Evolutionary conservation across 2,888 invertebrate species (phyloP), one percentile per base, ranked within the genome.

Genomic region (Tholera decimalis): DNA sequence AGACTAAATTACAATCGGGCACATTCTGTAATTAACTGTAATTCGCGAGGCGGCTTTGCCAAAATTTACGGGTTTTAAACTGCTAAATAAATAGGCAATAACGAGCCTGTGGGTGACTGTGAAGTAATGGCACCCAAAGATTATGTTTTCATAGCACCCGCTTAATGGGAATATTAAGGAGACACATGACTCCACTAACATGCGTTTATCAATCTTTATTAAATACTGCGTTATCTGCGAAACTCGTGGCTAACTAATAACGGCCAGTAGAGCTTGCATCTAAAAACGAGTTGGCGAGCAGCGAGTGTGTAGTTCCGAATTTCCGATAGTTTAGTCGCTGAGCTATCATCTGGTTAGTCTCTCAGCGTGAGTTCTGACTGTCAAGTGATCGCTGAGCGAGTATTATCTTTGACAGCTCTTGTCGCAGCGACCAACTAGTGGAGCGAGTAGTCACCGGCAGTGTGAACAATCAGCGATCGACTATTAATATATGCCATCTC

Each of bases 11-110:
- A 79, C 64, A 75, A 78, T 68, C 64, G 54, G 46, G 70, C 79
- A 73, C 75, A 77, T 70, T 74, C 65, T 62, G 71, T 85, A 84
- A 85, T 85, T 80, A 79, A 80, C 81, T 77, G 80, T 85, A 81
- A 83, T 77, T 82, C 75, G 69, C 69, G 54, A 57, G 56, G 73
- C 65, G 67, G 82, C 79, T 81, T 77, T 62, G 61, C 55, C 56
- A 63, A 82, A 80, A 85, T 85, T 86, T 85, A 86, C 76, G 84
- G 73, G 78, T 80, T 81, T 84, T 79, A 79, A 83, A 86, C 77
- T 77, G 79, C 61, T 76, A 82, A 83, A 85, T 86, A 86, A 85
- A 83, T 81, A 82, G 78, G 64, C 69, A 59, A 77, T 82, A 83
- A 84, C 79, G 78, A 76, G 66, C 67, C 61, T 59, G 76, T 39